phyloP scores from a whole-genome alignment of 2,888 invertebrate genomes.

The Salpingus planirostris region DNA sequence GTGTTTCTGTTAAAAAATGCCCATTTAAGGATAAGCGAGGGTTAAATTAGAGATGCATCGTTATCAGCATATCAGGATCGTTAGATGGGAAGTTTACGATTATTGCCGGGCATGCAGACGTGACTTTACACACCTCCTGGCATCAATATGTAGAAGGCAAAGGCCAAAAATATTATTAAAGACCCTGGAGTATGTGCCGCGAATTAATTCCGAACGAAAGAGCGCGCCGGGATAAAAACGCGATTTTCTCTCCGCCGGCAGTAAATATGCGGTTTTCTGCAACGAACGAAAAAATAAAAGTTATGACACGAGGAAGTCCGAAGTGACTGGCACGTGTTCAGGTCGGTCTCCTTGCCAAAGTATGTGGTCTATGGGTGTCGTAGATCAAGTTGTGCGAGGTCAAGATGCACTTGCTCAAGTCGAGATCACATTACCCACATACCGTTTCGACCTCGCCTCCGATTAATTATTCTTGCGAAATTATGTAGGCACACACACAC shows the following conservation, averaged over 20 bases:
- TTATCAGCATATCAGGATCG: conserved; percentile 27
- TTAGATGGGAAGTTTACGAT: conserved; percentile 27
- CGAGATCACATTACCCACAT: conserved; percentile 20
- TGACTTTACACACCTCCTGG: conserved; percentile 22
- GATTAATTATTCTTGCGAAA: conserved; percentile 20
- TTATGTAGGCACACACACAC: too few relatives aligned
- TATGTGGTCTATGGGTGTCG: conserved; percentile 21
- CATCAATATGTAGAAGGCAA: not conserved
- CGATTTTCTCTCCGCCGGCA: too few relatives aligned
- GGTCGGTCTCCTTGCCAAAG: conserved; percentile 22
- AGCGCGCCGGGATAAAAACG: too few relatives aligned
- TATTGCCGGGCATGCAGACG: conserved; percentile 25
- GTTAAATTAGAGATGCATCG: too few relatives aligned
- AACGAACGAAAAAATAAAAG: conserved; percentile 6
- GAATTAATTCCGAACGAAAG: conserved; percentile 13
- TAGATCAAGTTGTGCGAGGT: conserved; percentile 23
- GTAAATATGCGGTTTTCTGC: not conserved
- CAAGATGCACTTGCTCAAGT: conserved; percentile 23
- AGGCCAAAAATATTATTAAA: not conserved
- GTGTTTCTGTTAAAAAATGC: too few relatives aligned
- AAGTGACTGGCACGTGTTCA: conserved; percentile 11
- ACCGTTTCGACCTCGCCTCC: conserved; percentile 17
- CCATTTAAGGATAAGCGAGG: too few relatives aligned
- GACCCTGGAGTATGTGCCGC: conserved; percentile 1
- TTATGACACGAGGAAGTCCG: conserved; percentile 3